Conservation (phyloP, 2,888 invertebrate species). For the Amiota mariae region DNA sequence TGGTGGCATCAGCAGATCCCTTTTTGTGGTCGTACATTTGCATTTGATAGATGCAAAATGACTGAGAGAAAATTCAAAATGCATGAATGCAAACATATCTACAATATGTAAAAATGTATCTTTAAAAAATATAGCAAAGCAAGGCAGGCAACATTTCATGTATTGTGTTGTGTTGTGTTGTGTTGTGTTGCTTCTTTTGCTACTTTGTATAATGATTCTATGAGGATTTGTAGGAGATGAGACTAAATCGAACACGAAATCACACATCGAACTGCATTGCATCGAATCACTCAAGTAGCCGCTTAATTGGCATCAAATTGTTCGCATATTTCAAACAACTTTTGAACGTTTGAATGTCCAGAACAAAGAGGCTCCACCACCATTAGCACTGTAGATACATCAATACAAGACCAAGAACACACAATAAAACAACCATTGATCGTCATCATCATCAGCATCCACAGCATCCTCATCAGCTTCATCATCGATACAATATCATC, state of each 20-base stretch:
- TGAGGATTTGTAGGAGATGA: not conserved
- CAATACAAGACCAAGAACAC: not conserved
- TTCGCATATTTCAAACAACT: conserved; percentile 59
- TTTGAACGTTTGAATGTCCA: not conserved
- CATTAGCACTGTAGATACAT: conserved; percentile 20
- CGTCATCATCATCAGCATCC: not conserved
- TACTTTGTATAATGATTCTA: not conserved
- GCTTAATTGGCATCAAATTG: conserved; percentile 66
- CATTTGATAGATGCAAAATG: conserved; percentile 17
- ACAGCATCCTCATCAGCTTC: too few species aligned
- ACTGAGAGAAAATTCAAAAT: not conserved
- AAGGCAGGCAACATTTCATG: not conserved
- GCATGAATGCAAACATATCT: conserved; percentile 13
- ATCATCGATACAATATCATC: too few species aligned
- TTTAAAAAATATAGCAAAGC: not conserved
- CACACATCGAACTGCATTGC: conserved; percentile 6
- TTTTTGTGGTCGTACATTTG: conserved; percentile 12
- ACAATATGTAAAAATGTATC: conserved; percentile 27
- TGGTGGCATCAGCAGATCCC: conserved; percentile 3
- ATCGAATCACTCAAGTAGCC: conserved; percentile 32
- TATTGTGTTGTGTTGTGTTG: too few species aligned
- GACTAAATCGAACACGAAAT: conserved; percentile 2
- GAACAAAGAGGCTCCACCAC: conserved; percentile 37
- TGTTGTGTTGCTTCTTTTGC: too few species aligned
- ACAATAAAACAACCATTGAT: not conserved